Evolutionary conservation across 1,140 invertebrate genomes (phyloP).

Genomic region (Adelges cooleyi): DNA sequence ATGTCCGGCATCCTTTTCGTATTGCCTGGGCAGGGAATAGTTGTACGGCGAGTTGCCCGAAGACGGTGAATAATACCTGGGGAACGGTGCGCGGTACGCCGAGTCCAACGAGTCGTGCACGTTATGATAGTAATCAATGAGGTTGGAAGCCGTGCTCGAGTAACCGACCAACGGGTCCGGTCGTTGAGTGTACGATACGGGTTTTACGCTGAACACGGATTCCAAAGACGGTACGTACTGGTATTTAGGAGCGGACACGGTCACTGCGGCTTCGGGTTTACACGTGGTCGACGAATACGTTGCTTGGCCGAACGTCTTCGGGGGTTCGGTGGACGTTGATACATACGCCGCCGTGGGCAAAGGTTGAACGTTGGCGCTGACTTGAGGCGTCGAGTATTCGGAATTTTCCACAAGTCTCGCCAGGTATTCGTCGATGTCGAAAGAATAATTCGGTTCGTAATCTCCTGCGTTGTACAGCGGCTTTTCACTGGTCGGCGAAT

Average conservation of each 20-base stretch:
- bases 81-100: not conserved
- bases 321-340: not conserved
- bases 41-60: not conserved
- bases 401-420: not conserved
- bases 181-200: not conserved
- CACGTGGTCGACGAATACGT: conserved; percentile 1
- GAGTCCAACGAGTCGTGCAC: conserved; percentile 2
- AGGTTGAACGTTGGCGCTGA: not conserved
- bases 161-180: not conserved
- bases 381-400: not conserved
- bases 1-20: not conserved
- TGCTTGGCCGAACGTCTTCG: not conserved
- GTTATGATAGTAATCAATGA: conserved; percentile 3
- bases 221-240: not conserved
- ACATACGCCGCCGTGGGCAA: not conserved
- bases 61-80: not conserved
- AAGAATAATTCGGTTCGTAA: not conserved
- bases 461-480: not conserved
- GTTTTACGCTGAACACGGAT: not conserved
- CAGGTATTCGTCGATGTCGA: not conserved
- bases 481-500: not conserved
- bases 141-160: conserved; percentile 3
- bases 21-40: conserved; percentile 2
- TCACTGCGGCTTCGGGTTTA: not conserved
- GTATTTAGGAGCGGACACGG: not conserved